Percentiles rank a stretch among this genome's conserved stretches.
Evolutionary conservation across 2,113 vertebrate species (phyloP).

Genomic region (Misgurnus anguillicaudatus): DNA sequence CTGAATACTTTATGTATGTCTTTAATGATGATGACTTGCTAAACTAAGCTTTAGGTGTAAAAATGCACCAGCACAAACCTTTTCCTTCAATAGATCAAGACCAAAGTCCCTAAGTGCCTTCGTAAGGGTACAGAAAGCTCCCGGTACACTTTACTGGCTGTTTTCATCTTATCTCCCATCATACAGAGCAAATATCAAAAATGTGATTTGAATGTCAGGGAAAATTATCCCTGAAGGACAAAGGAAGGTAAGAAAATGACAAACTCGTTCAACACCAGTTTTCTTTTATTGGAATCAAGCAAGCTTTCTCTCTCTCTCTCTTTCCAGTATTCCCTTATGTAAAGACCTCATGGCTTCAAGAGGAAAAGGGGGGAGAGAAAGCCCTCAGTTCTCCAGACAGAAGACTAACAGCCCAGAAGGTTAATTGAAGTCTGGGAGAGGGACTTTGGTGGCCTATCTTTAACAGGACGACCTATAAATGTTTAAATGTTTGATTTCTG

Average conservation of each 20-base stretch:
- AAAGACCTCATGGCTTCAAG: slow-evolving; percentile 51
- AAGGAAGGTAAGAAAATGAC: slow-evolving; percentile 59
- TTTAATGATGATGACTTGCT: slow-evolving; percentile 1
- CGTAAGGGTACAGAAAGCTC: slow-evolving; percentile 57
- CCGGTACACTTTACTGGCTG: slow-evolving; percentile 67
- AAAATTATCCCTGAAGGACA: slow-evolving; percentile 75
- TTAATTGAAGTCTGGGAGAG: slow-evolving; percentile 74
- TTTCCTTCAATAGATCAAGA: slow-evolving; percentile 74
- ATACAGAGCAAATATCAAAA: slow-evolving; percentile 83
- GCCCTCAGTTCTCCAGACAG: slow-evolving; percentile 54
- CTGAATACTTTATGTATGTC: slow-evolving; percentile 9
- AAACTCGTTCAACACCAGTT: slow-evolving; percentile 39
- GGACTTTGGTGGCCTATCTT: slow-evolving; percentile 68
- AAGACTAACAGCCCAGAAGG: slow-evolving; percentile 64
- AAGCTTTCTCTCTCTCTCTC: slow-evolving; percentile 5
- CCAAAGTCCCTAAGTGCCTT: slow-evolving; percentile 63
- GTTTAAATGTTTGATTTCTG: slow-evolving; percentile 66
- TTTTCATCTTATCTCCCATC: slow-evolving; percentile 74
- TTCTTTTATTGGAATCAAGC: slow-evolving; percentile 65
- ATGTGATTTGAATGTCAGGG: slow-evolving; percentile 79
- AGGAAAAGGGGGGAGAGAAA: slow-evolving; percentile 55
- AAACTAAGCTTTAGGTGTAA: slow-evolving; percentile 63
- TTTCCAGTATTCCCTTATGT: slow-evolving; percentile 41
- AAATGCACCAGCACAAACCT: slow-evolving; percentile 80
- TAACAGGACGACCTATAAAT: slow-evolving; percentile 71